Evolutionary conservation across 2,797 vertebrate species (phyloP), one percentile per base, ranked within the genome.

Genomic region (Chelidonichthys spinosus): DNA sequence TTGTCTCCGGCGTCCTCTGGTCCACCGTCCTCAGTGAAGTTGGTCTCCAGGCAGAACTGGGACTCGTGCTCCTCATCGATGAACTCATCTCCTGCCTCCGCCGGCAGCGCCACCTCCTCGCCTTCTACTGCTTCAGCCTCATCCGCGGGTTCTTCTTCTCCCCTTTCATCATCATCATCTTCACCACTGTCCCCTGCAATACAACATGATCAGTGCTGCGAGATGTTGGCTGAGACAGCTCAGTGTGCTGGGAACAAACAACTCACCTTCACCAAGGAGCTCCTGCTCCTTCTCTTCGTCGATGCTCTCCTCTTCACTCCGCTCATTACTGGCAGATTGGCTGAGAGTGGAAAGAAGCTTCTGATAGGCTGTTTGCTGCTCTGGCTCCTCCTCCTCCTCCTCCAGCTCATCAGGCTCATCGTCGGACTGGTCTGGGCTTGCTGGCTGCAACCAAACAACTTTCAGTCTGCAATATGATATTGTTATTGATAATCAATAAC

Each of bases 41-140:
- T 98, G 56, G 90, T 95, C 93, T 98, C 97, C 80, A 98, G 90
- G 87, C 96, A 97, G 91, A 98, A 98, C 68, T 95, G 93, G 54
- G 94, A 92, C 89, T 98, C 97, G 0, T 96, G 92, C 78, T 96
- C 95, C 35, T 92, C 89, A 79, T 98, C 97, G 40, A 94, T 93
- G 25, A 98, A 98, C 74, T 96, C 96, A 39, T 93, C 85, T 42
- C 74, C 83, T 17, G 68, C 11, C 25, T 72, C 76, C 25, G 25
- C 25, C 25, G 25, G 25, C 25, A 25, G 25, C 25, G 25, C 25
- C 25, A 25, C 83, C 6, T 77, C 74, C 32, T 75, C 85, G 11
- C 87, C 79, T n/a, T 74, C 85, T 9, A 36, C 86, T 0, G 2
- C 66, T 5, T 80, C 79, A 7, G 58, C 83, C 15, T 67, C 84